Conservation (phyloP, 2,888 invertebrate genomes). For the Lasioglossum malachurum region DNA sequence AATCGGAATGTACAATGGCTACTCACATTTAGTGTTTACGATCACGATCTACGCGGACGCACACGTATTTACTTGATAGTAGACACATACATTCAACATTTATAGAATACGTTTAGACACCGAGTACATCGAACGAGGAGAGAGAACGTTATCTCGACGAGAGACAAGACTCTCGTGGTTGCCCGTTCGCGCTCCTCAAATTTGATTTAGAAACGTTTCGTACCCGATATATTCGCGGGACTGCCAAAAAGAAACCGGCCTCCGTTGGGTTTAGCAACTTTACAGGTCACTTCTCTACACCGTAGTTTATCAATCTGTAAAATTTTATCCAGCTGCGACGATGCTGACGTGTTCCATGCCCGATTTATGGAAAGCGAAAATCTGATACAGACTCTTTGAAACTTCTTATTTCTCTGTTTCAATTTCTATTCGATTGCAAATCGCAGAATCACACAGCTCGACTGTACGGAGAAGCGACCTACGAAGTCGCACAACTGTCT, state of each 20-base stretch:
- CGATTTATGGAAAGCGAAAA: not conserved
- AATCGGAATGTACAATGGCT: conserved; percentile 18
- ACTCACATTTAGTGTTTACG: conserved; percentile 29
- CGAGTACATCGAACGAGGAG: conserved; percentile 37
- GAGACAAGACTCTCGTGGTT: not conserved
- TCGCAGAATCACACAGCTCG: not conserved
- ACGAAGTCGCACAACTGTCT: not conserved
- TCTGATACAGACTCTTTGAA: not conserved
- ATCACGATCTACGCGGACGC: conserved; percentile 37
- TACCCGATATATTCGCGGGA: not conserved
- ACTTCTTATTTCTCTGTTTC: not conserved
- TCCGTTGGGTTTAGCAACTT: not conserved
- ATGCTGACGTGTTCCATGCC: not conserved
- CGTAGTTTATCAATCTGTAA: not conserved
- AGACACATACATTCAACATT: conserved; percentile 65
- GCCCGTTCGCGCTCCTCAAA: not conserved
- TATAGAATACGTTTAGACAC: conserved; percentile 68
- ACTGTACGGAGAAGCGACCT: not conserved
- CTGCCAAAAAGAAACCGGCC: not conserved
- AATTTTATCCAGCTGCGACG: not conserved
- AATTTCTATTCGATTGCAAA: not conserved
- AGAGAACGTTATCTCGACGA: not conserved
- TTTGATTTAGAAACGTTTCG: not conserved
- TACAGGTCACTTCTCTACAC: not conserved
- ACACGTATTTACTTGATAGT: conserved; percentile 20